Evolutionary conservation across 2,113 vertebrate species (phyloP), one percentile per base, ranked within the genome.

Genomic region (Bubalus kerabau): DNA sequence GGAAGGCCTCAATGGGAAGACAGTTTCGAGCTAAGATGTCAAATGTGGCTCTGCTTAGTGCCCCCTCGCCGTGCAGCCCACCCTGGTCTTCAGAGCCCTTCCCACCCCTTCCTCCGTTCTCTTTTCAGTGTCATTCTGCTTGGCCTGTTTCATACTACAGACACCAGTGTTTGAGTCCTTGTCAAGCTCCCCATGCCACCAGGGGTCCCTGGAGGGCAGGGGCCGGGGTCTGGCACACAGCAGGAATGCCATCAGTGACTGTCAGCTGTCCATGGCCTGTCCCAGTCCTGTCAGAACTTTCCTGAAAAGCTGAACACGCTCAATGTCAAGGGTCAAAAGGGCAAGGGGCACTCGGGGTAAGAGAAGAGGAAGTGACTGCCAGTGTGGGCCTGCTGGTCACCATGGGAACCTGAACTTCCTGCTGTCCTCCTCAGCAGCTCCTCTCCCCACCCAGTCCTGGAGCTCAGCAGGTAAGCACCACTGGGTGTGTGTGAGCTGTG

Each of bases 401-500:
- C 87, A 92, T 52, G 80, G 94, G 67, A 97, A 97, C 76, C 52
- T 32, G 80, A 64, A 46, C 46, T 90, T n/a, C 91, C 80, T 7
- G 62, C n/a, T n/a, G 28, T 57, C 46, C n/a, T 7, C 67, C 80
- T 19, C 6, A 3, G 11, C 7, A 3, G 32, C 43, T 57, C 19
- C 50, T 46, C 40, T 26, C 76, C 71, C 46, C 30, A 3, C 50
- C 30, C 5, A 19, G 71, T 74, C 64, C 92, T 16, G 54, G 10
- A 71, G 50, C 82, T 94, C 40, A 64, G 87, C 40, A 93, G 87
- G 92, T 81, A 40, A 95, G 93, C 83, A 84, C 59, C 64, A 57
- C 50, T 96, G 93, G 97, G 95, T 95, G 91, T 94, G 95, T 94
- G 93, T 94, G 36, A 94, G 95, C 56, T 30, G 15, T 40, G 67